These are phyloP conservation scores for Hermaeophaga mercurialis DNA, from an alignment of 2,888 invertebrate genomes.

Conservation along the genomic window DNA sequence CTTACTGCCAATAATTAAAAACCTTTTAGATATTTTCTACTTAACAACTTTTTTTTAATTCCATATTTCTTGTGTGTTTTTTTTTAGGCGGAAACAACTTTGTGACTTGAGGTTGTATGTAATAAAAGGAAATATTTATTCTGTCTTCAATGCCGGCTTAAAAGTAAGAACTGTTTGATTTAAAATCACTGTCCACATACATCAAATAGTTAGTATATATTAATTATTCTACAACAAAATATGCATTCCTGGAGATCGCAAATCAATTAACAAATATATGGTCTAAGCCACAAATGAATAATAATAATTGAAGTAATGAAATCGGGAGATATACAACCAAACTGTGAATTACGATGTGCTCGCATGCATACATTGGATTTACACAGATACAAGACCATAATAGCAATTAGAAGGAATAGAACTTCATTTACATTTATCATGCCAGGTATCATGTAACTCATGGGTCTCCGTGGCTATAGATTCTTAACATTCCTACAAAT, in stretches of 20 bases:
- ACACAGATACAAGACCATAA: conserved; percentile 22
- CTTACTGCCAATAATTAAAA: no score
- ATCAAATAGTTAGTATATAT: neutral
- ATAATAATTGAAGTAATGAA: conserved; percentile 23
- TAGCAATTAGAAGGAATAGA: conserved; percentile 23
- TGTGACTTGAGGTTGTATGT: no score
- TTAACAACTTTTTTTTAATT: no score
- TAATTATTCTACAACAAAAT: neutral
- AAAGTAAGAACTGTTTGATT: no score
- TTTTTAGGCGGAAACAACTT: no score
- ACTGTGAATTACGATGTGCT: conserved; percentile 27
- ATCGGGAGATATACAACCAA: conserved; percentile 27
- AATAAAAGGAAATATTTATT: no score
- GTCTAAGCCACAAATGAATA: conserved; percentile 3
- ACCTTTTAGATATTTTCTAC: no score
- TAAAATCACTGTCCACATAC: no score
- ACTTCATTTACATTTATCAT: conserved; percentile 25
- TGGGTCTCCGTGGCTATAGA: conserved; percentile 11
- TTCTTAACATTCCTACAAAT: conserved; percentile 19
- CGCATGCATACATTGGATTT: conserved; percentile 32
- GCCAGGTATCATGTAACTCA: conserved; percentile 20
- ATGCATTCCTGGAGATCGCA: neutral
- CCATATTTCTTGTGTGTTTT: no score
- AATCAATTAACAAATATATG: conserved; percentile 15
- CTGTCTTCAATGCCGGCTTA: no score